Evolutionary conservation across 2,797 vertebrate genomes (phyloP).

Genomic region (Micromesistius poutassou): DNA sequence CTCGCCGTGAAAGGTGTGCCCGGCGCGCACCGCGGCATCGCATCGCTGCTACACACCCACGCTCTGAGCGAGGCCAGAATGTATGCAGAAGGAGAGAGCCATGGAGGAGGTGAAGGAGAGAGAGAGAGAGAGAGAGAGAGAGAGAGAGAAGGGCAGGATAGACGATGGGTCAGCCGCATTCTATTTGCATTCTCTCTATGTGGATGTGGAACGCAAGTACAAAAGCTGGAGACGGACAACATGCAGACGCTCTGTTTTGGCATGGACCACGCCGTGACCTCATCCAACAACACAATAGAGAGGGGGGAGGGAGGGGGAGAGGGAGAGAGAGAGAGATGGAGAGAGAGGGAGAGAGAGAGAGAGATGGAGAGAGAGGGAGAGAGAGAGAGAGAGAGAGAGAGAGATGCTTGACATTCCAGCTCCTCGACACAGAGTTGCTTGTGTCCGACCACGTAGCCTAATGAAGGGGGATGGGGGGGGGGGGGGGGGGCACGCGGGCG

Average conservation of each 20-base stretch:
- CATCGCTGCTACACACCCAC: not conserved
- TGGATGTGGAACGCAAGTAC: slow-evolving; percentile 25
- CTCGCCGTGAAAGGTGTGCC: not conserved
- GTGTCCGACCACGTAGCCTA: slow-evolving; percentile 10
- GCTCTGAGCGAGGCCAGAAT: not conserved
- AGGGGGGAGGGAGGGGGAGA: not conserved
- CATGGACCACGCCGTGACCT: slow-evolving; percentile 27
- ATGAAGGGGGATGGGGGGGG: not conserved
- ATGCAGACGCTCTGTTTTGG: slow-evolving; percentile 28
- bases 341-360: slow-evolving; percentile 11
- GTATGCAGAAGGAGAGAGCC: not conserved
- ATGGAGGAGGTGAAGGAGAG: not conserved
- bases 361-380: slow-evolving; percentile 1
- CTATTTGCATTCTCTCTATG: not conserved
- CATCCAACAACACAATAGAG: slow-evolving; percentile 31
- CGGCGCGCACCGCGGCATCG: no score
- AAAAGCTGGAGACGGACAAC: slow-evolving; percentile 31
- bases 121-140: not conserved
- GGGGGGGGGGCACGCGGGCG: no score
- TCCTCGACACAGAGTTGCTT: slow-evolving; percentile 13
- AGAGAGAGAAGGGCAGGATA: not conserved
- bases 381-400: not conserved
- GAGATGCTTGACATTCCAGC: slow-evolving; percentile 22
- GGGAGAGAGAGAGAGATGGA: not conserved
- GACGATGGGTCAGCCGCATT: not conserved